A percentile compares a stretch with the other conserved stretches of the same genome.
phyloP scores from a whole-genome alignment of 2,113 vertebrate species.

The Gracilinanus agilis region DNA sequence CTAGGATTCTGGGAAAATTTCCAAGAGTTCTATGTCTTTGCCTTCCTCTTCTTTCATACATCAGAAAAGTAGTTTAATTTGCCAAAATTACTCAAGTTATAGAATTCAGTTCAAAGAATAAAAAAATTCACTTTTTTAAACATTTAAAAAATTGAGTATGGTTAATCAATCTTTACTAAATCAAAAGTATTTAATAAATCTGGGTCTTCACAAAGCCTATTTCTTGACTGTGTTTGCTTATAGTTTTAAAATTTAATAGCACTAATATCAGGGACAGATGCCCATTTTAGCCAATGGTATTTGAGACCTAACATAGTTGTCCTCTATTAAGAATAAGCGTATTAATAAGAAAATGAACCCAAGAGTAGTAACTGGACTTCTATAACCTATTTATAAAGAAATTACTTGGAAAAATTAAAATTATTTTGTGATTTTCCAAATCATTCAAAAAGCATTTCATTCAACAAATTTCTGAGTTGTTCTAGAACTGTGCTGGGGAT shows the following conservation, averaged over 20 bases:
- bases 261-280: not conserved
- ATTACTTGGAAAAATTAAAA: not conserved
- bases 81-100: not conserved
- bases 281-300: not conserved
- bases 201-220: not conserved
- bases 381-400: not conserved
- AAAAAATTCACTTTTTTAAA: not conserved
- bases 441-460: not conserved
- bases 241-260: not conserved
- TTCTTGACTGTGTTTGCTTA: not conserved
- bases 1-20: not conserved
- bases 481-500: not conserved
- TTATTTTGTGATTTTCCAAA: not conserved
- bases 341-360: not conserved
- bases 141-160: not conserved
- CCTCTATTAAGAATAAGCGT: not conserved
- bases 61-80: not conserved
- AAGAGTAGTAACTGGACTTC: not conserved
- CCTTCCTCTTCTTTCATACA: not conserved
- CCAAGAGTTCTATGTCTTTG: not conserved
- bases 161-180: not conserved
- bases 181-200: not conserved
- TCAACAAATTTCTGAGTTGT: not conserved
- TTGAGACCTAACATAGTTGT: not conserved
- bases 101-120: not conserved